Evolutionary conservation across 64 coral and sea anemone species (phyloP), one percentile per base, ranked within the genome.

Genomic region (Exaiptasia diaphana): DNA sequence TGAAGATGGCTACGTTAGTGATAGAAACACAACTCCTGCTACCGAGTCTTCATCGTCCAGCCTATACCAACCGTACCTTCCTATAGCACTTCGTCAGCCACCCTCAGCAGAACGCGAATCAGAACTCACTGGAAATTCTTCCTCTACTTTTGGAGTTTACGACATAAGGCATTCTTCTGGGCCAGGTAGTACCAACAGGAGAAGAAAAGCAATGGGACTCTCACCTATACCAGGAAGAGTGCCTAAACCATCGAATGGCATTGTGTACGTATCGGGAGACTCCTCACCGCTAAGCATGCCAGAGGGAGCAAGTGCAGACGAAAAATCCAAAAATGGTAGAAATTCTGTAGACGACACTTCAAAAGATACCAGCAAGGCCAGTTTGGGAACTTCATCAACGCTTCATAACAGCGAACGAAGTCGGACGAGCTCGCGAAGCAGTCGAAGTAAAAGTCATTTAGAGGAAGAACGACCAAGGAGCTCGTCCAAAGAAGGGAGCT

Each of bases 151-250:
- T 50, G 95, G 95, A 35, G 81, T 99, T 28, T 99, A 99, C 44
- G 95, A 99, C 68, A 85, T 99, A 4, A 73, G 95, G 38, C 74
- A 37, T 25, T 99, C 95, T 10, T 99, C 89, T n/a, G 95, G 95
- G 6, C 95, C 95, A 44, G 95, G 95, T 53, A 99, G 95, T 80
- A 99, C 95, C 11, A 99, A 99, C 61, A 88, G 95, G 24, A 77
- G 90, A 34, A 36, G 95, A 28, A 83, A 78, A 42, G 95, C 95
- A 9, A 63, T 99, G 72, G 95, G 95, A 12, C 74, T 88, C 8
- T 22, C 81, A 5, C 74, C 85, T 46, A 70, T 83, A 30, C 80
- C 86, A 45, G n/a, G 78, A 74, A 83, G 81, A 31, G 50, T 34
- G 20, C 61, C 55, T 68, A 85, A 89, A 64, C 52, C 57, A 38